Base-by-base conservation (phyloP, 2,888 invertebrate genomes). In the Celastrina argiolus region DNA sequence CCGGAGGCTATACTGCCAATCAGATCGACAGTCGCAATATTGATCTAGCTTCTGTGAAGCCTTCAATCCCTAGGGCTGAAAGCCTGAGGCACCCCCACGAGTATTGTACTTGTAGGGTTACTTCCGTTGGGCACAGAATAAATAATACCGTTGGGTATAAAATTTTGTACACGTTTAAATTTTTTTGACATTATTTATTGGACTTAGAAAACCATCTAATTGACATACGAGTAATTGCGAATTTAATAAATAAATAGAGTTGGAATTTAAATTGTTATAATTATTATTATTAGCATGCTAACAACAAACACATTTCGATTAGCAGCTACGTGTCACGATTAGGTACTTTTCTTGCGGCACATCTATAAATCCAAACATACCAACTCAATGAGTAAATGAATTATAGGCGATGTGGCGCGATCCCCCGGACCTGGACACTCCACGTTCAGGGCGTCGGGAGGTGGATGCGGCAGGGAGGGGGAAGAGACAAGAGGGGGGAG, bases 401-500 rank as follows among this genome's bases (percentile, higher is more conserved):
- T 80, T 78, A 78, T 76, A 76, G 76, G 76, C 76, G 77, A 76
- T 77, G 79, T 79, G 76, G 76, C 75, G 72, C 77, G 79, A 79
- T 76, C 74, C 73, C 81, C 51, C 45, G 22, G 51, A 51, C 51
- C 51, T 12, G 51, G 10, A 12, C 36, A 36, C 36, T 36, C 12
- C 10, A 36, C 36, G 36, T 51, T 22, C 51, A 51, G 51, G 51
- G 1, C 16, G 81, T 82, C 70, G 72, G 70, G 69, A 67, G 69
- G 67, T 71, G 68, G 69, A 66, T 71, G 67, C 71, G 74, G 70
- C 74, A 74, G 36, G 1, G 34, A 69, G 72, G 72, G 72, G 71
- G 78, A 36, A 72, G 75, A 73, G 76, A 12, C 5, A 14, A 16
- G 58, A 69, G 72, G 72, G 71, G 78, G 73, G 75, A 73, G 76